Evolutionary conservation across 2,888 invertebrate genomes (phyloP).

Genomic region (Amiota communis): DNA sequence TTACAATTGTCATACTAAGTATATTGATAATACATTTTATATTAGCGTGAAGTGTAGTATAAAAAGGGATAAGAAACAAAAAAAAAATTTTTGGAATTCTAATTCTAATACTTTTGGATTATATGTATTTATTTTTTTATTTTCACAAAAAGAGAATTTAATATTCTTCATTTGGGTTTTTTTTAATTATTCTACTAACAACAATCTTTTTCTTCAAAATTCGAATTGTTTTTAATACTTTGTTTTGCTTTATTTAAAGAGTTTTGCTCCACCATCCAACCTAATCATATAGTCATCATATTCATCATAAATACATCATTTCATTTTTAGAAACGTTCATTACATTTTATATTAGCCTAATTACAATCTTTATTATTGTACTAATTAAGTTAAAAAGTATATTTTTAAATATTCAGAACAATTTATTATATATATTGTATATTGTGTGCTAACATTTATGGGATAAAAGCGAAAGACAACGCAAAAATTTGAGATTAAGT

Average conservation of each 20-base stretch:
- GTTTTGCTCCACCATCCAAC: neutral
- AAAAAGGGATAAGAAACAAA: too few species aligned
- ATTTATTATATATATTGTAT: slow-evolving; percentile 17
- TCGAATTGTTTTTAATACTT: slow-evolving; percentile 13
- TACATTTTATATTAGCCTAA: slow-evolving; percentile 9
- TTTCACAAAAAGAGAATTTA: slow-evolving; percentile 51
- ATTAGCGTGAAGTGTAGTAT: too few species aligned
- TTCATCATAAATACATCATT: slow-evolving; percentile 7
- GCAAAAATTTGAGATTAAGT: slow-evolving; percentile 23
- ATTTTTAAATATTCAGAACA: slow-evolving; percentile 45
- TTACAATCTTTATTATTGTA: slow-evolving; percentile 1
- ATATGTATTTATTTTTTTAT: slow-evolving; percentile 22
- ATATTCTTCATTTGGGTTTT: slow-evolving; percentile 27
- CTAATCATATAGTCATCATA: too few species aligned
- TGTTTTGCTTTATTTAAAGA: neutral
- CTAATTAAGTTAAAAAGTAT: slow-evolving; percentile 22
- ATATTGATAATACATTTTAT: too few species aligned
- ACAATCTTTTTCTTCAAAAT: slow-evolving; percentile 7
- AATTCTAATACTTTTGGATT: neutral
- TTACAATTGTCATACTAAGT: too few species aligned
- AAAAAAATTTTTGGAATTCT: too few species aligned
- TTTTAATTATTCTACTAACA: slow-evolving; percentile 29
- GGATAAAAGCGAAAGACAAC: slow-evolving; percentile 32
- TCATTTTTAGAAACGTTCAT: slow-evolving; percentile 20
- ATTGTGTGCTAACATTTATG: slow-evolving; percentile 16